Conservation (phyloP, 2,888 invertebrate species). For the Xestia rhomboidea region DNA sequence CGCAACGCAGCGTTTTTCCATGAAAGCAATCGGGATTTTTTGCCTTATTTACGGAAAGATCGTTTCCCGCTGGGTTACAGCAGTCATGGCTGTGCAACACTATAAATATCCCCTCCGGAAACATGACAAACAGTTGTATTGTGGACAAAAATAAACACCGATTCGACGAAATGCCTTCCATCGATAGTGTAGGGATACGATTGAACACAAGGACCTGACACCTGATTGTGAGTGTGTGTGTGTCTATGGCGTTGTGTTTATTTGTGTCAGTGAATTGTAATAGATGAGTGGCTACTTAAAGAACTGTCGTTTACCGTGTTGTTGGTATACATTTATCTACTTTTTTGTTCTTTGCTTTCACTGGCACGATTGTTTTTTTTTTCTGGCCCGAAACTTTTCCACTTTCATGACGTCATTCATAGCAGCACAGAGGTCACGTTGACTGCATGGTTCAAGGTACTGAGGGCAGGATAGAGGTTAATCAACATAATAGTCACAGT, state of each 20-base stretch:
- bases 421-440: not conserved
- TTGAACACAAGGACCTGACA: constrained; percentile 25
- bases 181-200: constrained; percentile 37
- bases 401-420: not conserved
- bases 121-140: constrained; percentile 83
- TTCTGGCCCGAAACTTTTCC: not conserved
- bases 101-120: constrained; percentile 82
- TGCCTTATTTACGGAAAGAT: constrained; percentile 79
- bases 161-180: constrained; percentile 64
- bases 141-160: constrained; percentile 77
- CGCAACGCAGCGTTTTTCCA: constrained; percentile 35
- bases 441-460: not conserved
- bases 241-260: constrained; percentile 11
- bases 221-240: constrained; percentile 20
- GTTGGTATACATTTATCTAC: not conserved
- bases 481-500: not conserved
- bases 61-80: constrained; percentile 78
- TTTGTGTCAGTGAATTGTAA: constrained; percentile 24
- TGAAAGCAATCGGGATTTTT: constrained; percentile 67
- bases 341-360: not conserved
- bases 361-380: not conserved
- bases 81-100: constrained; percentile 75
- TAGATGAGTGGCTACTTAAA: constrained; percentile 16
- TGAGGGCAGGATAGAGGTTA: not conserved
- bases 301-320: not conserved